A percentile compares a stretch with the other conserved stretches of the same genome.
Conservation (phyloP, 2,888 invertebrate genomes). For the Bursaphelenchus okinawaensis region DNA sequence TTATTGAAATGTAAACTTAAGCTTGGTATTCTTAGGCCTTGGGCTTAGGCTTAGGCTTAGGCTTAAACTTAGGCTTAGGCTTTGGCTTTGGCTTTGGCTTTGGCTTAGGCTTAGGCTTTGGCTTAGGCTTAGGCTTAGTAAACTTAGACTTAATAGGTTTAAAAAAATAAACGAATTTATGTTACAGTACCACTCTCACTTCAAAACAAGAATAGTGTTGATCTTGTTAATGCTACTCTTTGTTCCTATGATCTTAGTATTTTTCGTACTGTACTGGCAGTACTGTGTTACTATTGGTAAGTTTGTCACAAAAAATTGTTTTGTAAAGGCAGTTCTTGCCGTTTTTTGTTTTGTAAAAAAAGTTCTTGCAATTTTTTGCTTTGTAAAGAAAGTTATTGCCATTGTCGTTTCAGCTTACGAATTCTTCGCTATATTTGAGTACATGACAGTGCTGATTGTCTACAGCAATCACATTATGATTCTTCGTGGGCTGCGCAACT, state of each 20-base stretch:
- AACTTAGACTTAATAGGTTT: no score
- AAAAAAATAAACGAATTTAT: background rate
- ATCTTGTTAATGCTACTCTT: constrained; percentile 5
- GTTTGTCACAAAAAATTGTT: background rate
- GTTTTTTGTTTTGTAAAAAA: background rate
- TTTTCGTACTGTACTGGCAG: constrained; percentile 23
- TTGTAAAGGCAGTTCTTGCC: background rate
- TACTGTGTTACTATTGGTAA: constrained; percentile 19
- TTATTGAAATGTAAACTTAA: background rate
- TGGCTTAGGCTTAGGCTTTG: no score
- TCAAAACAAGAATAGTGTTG: background rate
- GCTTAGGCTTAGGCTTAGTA: no score
- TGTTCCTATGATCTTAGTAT: constrained; percentile 15
- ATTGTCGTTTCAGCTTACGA: constrained; percentile 25
- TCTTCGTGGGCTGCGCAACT: constrained; percentile 10
- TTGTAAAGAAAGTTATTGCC: background rate
- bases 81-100: background rate
- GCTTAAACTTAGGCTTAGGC: background rate
- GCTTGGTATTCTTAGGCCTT: background rate
- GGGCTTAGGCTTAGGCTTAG: no score
- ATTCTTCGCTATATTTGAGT: constrained; percentile 23
- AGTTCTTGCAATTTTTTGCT: background rate
- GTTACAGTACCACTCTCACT: background rate
- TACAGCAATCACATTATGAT: constrained; percentile 20
- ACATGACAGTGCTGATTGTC: constrained; percentile 21